Percentiles rank a stretch among this genome's conserved stretches.
phyloP scores from a whole-genome alignment of 37 sponge, comb jelly and placozoan genomes.

The Chondrosia reniformis region DNA sequence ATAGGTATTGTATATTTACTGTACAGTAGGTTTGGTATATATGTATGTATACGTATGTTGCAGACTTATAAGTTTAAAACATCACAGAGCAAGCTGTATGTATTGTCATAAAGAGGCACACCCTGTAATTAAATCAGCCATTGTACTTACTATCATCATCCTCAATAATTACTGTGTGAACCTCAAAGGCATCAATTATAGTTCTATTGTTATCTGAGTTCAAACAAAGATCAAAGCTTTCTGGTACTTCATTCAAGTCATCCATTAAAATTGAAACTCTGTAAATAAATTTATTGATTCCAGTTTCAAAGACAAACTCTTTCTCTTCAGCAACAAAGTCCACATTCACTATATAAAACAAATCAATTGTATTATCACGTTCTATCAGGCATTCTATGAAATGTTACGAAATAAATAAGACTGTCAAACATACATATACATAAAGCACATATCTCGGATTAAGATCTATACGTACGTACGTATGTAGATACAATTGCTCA shows the following conservation, averaged over 20 bases:
- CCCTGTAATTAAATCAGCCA: too few relatives aligned
- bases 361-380: background rate
- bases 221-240: slow-evolving; percentile 12
- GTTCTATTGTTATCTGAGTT: background rate
- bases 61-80: too few relatives aligned
- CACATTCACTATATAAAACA: background rate
- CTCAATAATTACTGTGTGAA: background rate
- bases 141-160: slow-evolving; percentile 4
- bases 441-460: too few relatives aligned
- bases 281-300: background rate
- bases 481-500: background rate
- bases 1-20: background rate
- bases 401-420: background rate
- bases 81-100: too few relatives aligned
- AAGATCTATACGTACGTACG: background rate
- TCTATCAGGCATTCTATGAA: too few relatives aligned
- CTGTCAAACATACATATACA: background rate
- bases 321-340: background rate
- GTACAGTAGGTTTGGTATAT: background rate
- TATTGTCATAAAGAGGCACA: too few relatives aligned
- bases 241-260: background rate
- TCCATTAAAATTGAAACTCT: background rate
- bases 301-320: background rate
- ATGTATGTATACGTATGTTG: background rate
- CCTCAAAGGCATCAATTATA: background rate